phyloP scores from a whole-genome alignment of 2,888 invertebrate genomes.

The Girardia tigrina region DNA sequence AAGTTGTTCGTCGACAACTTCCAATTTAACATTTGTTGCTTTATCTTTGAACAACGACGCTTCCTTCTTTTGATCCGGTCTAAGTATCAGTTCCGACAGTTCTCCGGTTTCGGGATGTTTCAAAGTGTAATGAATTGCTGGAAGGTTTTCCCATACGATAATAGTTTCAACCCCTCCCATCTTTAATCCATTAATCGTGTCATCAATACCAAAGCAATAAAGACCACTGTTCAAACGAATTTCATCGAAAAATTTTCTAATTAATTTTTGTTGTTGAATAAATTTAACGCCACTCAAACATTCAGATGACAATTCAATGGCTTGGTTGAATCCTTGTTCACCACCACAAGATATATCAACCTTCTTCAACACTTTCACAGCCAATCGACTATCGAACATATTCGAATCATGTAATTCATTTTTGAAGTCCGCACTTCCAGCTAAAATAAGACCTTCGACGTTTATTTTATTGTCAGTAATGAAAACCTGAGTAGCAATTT shows the following conservation, averaged over 20 bases:
- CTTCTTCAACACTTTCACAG: slow-evolving; percentile 91
- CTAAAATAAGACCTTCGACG: slow-evolving; percentile 37
- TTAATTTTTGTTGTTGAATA: slow-evolving; percentile 98
- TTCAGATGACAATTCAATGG: slow-evolving; percentile 94
- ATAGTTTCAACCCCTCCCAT: slow-evolving; percentile 5
- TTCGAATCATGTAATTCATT: slow-evolving; percentile 33
- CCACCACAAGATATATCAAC: slow-evolving; percentile 99
- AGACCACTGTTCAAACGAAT: slow-evolving; percentile 52
- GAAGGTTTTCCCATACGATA: background rate
- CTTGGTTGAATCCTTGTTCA: slow-evolving; percentile 98
- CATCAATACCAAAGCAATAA: background rate
- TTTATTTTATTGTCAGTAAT: slow-evolving; percentile 36
- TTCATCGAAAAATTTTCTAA: slow-evolving; percentile 64
- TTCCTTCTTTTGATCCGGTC: slow-evolving; percentile 96
- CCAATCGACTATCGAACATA: slow-evolving; percentile 56
- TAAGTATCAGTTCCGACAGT: slow-evolving; percentile 54
- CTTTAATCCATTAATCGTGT: background rate
- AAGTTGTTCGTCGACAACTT: slow-evolving; percentile 89
- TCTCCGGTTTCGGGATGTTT: background rate
- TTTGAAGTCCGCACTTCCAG: slow-evolving; percentile 37
- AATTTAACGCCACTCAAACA: slow-evolving; percentile 97
- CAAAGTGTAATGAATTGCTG: background rate
- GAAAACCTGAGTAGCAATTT: slow-evolving; percentile 34
- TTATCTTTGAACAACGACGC: slow-evolving; percentile 96
- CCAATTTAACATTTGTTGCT: slow-evolving; percentile 95